Evolutionary conservation across 2,113 vertebrate genomes (phyloP).

Genomic region (Mesitornis unicolor): DNA sequence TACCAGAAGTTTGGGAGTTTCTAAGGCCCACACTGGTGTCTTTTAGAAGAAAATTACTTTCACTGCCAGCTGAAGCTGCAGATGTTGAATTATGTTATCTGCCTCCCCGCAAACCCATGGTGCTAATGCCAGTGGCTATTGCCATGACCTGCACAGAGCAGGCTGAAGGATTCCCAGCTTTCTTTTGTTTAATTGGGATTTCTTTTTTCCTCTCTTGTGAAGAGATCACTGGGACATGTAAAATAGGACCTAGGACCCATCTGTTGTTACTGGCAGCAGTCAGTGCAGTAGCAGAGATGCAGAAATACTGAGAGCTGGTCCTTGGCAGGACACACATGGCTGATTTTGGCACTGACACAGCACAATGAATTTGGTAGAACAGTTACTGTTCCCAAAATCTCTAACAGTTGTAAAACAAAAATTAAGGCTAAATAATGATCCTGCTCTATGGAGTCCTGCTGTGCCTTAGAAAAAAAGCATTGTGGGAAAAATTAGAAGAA

Average conservation of each 20-base stretch:
- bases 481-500: not conserved
- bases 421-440: not conserved
- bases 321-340: not conserved
- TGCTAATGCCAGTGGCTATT: rapidly evolving
- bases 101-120: not conserved
- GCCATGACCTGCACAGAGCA: not conserved
- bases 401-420: not conserved
- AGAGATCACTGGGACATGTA: not conserved
- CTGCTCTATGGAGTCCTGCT: not conserved
- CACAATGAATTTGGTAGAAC: not conserved
- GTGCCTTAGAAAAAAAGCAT: not conserved
- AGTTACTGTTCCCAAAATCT: not conserved
- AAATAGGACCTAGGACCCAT: not conserved
- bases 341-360: too few relatives aligned
- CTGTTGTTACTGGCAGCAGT: not conserved
- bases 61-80: not conserved
- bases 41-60: not conserved
- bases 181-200: not conserved
- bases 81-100: not conserved
- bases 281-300: not conserved
- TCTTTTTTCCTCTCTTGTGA: not conserved
- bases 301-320: not conserved
- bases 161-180: not conserved
- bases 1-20: not conserved
- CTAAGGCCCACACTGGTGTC: not conserved